These are phyloP conservation scores for Crotalus tigris DNA, from an alignment of 2,113 vertebrate species.

Conservation along the genomic window DNA sequence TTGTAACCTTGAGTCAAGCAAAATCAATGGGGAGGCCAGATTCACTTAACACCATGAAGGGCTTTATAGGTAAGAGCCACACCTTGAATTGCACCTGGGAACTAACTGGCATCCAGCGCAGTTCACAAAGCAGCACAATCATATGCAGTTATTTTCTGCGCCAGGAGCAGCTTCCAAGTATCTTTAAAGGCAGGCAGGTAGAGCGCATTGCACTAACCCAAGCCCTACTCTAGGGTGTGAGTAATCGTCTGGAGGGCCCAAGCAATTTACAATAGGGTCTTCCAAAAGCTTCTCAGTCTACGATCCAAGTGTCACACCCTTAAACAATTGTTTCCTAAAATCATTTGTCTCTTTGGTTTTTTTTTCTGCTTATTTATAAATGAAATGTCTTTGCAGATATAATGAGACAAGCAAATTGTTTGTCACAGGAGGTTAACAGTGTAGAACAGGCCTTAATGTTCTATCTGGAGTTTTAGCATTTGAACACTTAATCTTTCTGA, in stretches of 20 bases:
- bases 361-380: not conserved
- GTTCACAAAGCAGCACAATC: not conserved
- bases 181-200: not conserved
- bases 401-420: not conserved
- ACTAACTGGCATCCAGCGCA: not conserved
- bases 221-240: not conserved
- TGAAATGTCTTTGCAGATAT: not conserved
- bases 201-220: not conserved
- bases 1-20: not conserved
- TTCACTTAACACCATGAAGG: not conserved
- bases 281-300: not conserved
- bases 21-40: not conserved
- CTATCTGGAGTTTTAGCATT: not conserved
- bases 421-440: not conserved
- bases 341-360: not conserved
- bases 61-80: not conserved
- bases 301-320: not conserved
- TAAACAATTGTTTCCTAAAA: not conserved
- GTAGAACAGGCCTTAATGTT: not conserved
- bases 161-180: not conserved
- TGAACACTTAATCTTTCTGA: not conserved
- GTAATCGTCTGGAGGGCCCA: not conserved
- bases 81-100: not conserved
- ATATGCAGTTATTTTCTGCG: not conserved
- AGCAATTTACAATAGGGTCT: not conserved